Evolutionary conservation across 1,140 invertebrate genomes (phyloP).

Genomic region (Bombus picipes): DNA sequence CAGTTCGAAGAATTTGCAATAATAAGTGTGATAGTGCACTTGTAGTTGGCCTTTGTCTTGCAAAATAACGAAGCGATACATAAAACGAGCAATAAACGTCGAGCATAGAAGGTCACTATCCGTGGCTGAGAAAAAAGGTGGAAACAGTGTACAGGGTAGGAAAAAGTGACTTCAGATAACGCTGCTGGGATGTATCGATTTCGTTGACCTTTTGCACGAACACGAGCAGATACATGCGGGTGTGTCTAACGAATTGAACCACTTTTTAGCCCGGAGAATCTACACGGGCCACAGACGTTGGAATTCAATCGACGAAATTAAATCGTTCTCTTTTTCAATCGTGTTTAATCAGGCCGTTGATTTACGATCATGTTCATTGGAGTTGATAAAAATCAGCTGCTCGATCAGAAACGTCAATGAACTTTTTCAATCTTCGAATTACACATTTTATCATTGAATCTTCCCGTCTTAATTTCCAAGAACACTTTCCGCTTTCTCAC

Average conservation of each 20-base stretch:
- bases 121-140: neutral
- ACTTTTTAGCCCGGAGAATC: slow-evolving; percentile 29
- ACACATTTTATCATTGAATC: neutral
- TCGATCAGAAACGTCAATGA: neutral
- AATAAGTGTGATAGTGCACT: too few species aligned
- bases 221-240: slow-evolving; percentile 53
- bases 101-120: neutral
- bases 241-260: slow-evolving; percentile 59
- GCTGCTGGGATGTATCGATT: slow-evolving; percentile 62
- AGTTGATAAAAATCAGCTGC: neutral
- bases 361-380: neutral
- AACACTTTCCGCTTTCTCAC: neutral
- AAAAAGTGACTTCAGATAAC: slow-evolving; percentile 38
- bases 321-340: slow-evolving; percentile 26
- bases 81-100: slow-evolving; percentile 4
- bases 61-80: neutral
- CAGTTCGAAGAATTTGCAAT: neutral
- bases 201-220: slow-evolving; percentile 49
- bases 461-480: neutral
- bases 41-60: neutral
- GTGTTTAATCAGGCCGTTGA: slow-evolving; percentile 31
- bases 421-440: neutral
- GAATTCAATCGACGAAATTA: slow-evolving; percentile 27
- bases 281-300: neutral
- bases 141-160: slow-evolving; percentile 3